Percentiles rank a stretch among this genome's conserved stretches.
These are phyloP conservation scores for Sisyra terminalis DNA, from an alignment of 2,888 invertebrate genomes.

Conservation along the genomic window DNA sequence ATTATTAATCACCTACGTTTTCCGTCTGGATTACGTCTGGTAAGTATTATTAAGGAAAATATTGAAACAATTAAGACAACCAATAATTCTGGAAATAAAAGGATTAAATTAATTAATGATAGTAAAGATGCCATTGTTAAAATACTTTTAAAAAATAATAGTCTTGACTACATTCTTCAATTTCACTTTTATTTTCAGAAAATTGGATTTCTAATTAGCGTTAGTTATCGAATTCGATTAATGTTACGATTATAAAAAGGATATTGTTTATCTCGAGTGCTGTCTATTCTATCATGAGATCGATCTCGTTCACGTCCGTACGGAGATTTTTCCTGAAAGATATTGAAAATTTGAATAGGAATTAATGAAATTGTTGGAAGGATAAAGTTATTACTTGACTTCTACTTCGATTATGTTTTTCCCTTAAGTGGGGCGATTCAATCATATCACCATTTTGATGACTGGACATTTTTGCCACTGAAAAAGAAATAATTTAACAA, in stretches of 20 bases:
- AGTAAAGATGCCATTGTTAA: no score
- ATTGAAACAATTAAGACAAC: no score
- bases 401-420: slow-evolving; percentile 58
- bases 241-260: slow-evolving; percentile 35
- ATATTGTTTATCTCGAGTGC: slow-evolving; percentile 68
- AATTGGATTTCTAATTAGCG: no score
- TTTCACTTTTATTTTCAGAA: no score
- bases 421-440: slow-evolving; percentile 44
- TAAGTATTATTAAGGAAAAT: no score
- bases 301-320: slow-evolving; percentile 51
- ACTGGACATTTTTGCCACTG: slow-evolving; percentile 40
- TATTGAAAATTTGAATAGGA: no score
- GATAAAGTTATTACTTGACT: slow-evolving; percentile 27
- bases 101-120: no score
- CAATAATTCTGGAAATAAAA: no score
- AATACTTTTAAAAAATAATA: no score
- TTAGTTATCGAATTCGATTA: background rate
- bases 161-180: no score
- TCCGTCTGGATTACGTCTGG: no score
- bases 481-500: slow-evolving; percentile 11
- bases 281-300: slow-evolving; percentile 57
- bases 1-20: no score
- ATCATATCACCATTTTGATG: slow-evolving; percentile 66
- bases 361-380: background rate
- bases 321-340: slow-evolving; percentile 74